Base-by-base conservation (phyloP, 2,797 vertebrate genomes). In the Holocentrus rufus region DNA sequence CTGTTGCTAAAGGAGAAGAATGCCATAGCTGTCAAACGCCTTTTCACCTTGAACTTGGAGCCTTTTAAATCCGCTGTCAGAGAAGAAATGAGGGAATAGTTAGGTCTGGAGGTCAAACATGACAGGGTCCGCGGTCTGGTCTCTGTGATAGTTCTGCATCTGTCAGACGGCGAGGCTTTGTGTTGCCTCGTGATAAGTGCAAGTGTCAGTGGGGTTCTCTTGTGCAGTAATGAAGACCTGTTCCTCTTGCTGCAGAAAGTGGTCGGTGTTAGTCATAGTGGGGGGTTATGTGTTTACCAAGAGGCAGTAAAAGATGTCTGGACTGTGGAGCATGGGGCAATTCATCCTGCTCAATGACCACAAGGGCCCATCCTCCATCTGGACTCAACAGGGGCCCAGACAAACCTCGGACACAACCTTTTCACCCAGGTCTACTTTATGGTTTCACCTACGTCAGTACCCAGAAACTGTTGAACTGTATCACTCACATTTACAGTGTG, bases 301-400 rank as follows among this genome's bases (percentile, higher is more conserved):
- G 77, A 58, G 58, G 77, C 57, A 77, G 80, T 93, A 91, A 92
- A 92, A 81, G 56, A 68, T 56, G 76, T 85, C 80, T 83, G 17
- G 4, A 58, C 59, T 34, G 85, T 86, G 49, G 65, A 65, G 65
- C 23, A 18, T 61, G 22, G 42, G 59, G 70, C 73, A 68, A 80
- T 88, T 81, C 72, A 76, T 78, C 73, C 78, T 63, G 27, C 79
- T 81, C 62, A n/a, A 58, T 58, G 69, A 66, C 73, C 54, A 49
- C 69, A 67, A 27, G 63, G 65, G 31, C 65, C 76, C 23, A 0
- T 5, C 66, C 55, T 75, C 82, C 69, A 36, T 65, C 62, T 74
- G 52, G 13, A 18, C 77, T 50, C 82, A 67, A 66, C 79, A 50
- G 85, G 87, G 71, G 56, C 62, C 63, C 76, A 49, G 75, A 83